Evolutionary conservation across 2,888 invertebrate species (phyloP), one percentile per base, ranked within the genome.

Genomic region (Erpobdella octoculata): DNA sequence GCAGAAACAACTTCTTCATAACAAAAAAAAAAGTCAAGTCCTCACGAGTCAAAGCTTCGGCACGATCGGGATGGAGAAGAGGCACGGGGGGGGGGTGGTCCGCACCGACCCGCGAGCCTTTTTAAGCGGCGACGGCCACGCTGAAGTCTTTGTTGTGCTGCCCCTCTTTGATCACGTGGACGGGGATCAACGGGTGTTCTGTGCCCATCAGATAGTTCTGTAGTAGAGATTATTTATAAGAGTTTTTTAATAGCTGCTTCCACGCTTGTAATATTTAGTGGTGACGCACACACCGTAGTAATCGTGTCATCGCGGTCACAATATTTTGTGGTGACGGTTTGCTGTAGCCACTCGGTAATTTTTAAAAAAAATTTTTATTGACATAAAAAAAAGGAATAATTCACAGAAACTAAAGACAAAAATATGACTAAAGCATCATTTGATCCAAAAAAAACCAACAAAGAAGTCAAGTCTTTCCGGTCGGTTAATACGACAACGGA

Each of bases 181-280:
- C 73, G 1, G 81, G 77, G 12, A 79, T 72, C 2, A 79, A 69
- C 8, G 79, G 78, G 69, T 80, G 79, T 5, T 76, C 73, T 0
- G 77, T 79, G 70, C 77, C 77, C 78, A 76, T 78, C 71, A 80
- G 75, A 73, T 80, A 79, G 35, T 77, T 78, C 81, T 81, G 77
- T 28, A 76, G 75, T n/a, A 38, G 31, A 62, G 33, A 33, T 28
- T 5, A 62, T 15, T 41, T 15, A 15, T 41, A 41, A 41, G 12
- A 41, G n/a, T 41, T 15, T 15, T 41, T 41, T 41, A 41, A 41
- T n/a, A 41, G n/a, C n/a, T n/a, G n/a, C n/a, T n/a, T n/a, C n/a
- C n/a, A n/a, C n/a, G n/a, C n/a, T n/a, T n/a, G n/a, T n/a, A n/a
- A n/a, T n/a, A n/a, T n/a, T n/a, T n/a, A n/a, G n/a, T n/a, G n/a